Base-by-base conservation (phyloP, 2,113 vertebrate species). In the Bambusicola thoracicus region DNA sequence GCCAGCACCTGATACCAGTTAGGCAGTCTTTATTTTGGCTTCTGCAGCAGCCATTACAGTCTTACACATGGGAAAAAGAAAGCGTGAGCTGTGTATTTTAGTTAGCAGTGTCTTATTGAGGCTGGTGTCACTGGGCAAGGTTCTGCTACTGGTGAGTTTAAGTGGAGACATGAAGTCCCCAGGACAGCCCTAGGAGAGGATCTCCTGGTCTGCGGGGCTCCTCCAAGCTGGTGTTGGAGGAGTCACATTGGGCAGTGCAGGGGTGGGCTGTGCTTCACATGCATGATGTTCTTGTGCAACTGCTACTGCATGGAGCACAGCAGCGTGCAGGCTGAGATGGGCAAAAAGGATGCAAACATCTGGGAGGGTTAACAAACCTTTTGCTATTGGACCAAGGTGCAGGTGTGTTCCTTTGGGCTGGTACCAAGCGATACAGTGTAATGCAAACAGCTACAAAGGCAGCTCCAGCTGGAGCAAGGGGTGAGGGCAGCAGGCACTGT, bases 1-100 rank as follows among this genome's bases (percentile, higher is more conserved):
- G 6, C 19, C 8, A 63, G 56, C 73, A 68, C 62, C 82, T 76
- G 79, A 66, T 32, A 70, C 82, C 44, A 75, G 61, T 69, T 59
- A 29, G 2, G 13, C 2, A 56, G 34, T 7, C 75, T 55, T 62
- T 49, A 67, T 61, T 55, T 51, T 51, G 30, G 41, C 41, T 81
- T 78, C 85, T 92, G 87, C 83, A 87, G 87, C 68, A 75, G 36
- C 29, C 85, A 32, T 92, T 68, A 72, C n/a, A 44, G 75, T 30
- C 48, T 88, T 56, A 49, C 74, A 86, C 0, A 1, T 56, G 89
- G 73, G 38, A 30, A 32, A 32, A 56, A 56, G 30, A 55, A 38
- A 19, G 20, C 30, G 4, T 5, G 16, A 53, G 74, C 10, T 81
- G 0, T n/a, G 13, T 49, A 13, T 67, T 94, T 81, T 2, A 68